These are phyloP conservation scores for Manacus vitellinus DNA, from an alignment of 2,113 vertebrate species.

Conservation along the genomic window DNA sequence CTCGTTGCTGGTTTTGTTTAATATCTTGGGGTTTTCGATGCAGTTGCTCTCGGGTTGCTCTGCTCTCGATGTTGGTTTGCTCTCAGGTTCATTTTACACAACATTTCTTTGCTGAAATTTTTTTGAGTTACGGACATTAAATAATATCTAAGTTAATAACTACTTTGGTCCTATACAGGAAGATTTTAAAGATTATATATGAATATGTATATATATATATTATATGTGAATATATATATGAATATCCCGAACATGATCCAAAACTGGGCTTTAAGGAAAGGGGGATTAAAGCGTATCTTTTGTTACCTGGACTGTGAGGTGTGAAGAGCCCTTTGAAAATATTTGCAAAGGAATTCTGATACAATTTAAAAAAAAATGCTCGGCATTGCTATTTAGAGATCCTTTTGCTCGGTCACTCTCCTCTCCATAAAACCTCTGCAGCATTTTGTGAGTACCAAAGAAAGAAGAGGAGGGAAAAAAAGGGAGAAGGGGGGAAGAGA, in stretches of 20 bases:
- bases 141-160: neutral
- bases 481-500: neutral
- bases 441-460: neutral
- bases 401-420: conserved; percentile 15
- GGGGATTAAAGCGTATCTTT: neutral
- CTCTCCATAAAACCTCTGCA: conserved; percentile 50
- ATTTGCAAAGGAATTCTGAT: conserved; percentile 45
- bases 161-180: neutral
- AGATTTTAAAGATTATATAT: neutral
- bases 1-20: neutral
- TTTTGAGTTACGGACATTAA: neutral
- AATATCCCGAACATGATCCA: neutral
- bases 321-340: conserved; percentile 38
- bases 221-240: neutral
- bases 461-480: neutral
- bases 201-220: neutral
- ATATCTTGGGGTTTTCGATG: neutral
- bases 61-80: neutral
- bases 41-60: too few relatives aligned
- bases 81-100: neutral
- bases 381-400: neutral
- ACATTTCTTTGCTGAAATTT: neutral
- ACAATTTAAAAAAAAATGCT: neutral
- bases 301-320: neutral
- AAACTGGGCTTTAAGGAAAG: neutral